A percentile compares a stretch with the other conserved stretches of the same genome.
phyloP scores from a whole-genome alignment of 1,140 invertebrate genomes.

The Lanistes nyassanus region DNA sequence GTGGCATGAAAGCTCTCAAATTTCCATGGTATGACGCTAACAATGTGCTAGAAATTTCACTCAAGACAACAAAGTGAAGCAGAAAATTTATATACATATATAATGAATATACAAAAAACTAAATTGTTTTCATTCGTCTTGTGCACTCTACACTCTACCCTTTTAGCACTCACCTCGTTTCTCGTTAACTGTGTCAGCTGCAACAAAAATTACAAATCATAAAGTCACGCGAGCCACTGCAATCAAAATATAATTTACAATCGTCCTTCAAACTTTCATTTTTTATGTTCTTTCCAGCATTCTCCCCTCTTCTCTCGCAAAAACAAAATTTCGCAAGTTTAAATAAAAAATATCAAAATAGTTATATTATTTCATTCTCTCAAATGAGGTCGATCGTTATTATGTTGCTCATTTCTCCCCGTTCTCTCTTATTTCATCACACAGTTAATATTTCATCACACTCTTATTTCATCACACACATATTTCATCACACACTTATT shows the following conservation, averaged over 20 bases:
- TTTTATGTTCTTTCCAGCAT: no score
- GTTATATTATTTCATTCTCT: no score
- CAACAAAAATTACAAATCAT: constrained; percentile 1
- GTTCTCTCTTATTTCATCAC: background rate
- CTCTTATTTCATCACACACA: background rate
- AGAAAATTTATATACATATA: background rate
- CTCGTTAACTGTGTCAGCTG: constrained; percentile 30
- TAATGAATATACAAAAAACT: background rate
- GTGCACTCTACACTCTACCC: background rate
- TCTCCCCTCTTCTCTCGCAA: no score
- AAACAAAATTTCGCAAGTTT: no score
- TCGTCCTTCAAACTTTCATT: no score
- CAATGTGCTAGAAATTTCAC: background rate
- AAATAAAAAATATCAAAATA: no score
- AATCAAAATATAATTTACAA: no score
- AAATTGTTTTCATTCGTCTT: background rate
- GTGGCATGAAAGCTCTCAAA: background rate
- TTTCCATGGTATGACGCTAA: background rate
- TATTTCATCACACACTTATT: background rate
- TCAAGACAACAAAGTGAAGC: background rate
- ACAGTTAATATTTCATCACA: background rate
- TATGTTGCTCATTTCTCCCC: no score
- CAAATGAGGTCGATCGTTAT: no score
- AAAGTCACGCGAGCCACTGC: no score
- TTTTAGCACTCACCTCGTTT: constrained; percentile 31